Evolutionary conservation across 2,113 vertebrate species (phyloP).

Genomic region (Coryphaenoides rupestris): DNA sequence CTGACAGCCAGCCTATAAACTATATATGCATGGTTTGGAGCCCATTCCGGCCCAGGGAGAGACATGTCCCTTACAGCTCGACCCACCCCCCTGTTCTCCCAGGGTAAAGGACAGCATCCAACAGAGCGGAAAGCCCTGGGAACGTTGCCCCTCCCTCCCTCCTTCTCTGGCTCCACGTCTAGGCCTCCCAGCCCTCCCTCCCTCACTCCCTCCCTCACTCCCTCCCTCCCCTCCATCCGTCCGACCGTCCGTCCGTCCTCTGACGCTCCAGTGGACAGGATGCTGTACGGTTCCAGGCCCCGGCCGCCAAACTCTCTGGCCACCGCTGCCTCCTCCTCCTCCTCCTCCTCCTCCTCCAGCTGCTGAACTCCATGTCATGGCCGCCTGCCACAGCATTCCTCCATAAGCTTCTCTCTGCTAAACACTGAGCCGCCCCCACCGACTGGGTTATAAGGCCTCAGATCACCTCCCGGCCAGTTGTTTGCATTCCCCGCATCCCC

Average conservation of each 20-base stretch:
- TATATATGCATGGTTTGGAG: constrained; percentile 35
- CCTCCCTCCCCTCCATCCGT: no score
- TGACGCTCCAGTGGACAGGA: constrained; percentile 20
- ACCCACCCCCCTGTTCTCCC: constrained; percentile 27
- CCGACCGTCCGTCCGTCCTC: no score
- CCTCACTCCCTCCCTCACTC: constrained; percentile 6
- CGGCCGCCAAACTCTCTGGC: constrained; percentile 47
- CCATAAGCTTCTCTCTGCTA: constrained; percentile 28
- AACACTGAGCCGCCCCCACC: background rate
- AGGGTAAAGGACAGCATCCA: constrained; percentile 10
- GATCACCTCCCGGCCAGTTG: constrained; percentile 39
- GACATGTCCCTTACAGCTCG: constrained; percentile 22
- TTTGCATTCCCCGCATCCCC: constrained; percentile 37
- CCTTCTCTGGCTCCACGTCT: no score
- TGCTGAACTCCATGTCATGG: constrained; percentile 49
- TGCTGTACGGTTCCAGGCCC: constrained; percentile 37
- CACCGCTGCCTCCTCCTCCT: no score
- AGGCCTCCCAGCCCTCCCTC: constrained; percentile 7
- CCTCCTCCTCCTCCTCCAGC: constrained; percentile 43
- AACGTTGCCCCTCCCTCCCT: constrained; percentile 14
- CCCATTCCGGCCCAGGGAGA: constrained; percentile 8
- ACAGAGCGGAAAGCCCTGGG: constrained; percentile 42
- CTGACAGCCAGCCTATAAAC: constrained; percentile 23
- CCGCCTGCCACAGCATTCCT: constrained; percentile 36
- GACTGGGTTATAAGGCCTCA: constrained; percentile 23